Evolutionary conservation across 2,797 vertebrate species (phyloP).

Genomic region (Rhyacichthys aspro): DNA sequence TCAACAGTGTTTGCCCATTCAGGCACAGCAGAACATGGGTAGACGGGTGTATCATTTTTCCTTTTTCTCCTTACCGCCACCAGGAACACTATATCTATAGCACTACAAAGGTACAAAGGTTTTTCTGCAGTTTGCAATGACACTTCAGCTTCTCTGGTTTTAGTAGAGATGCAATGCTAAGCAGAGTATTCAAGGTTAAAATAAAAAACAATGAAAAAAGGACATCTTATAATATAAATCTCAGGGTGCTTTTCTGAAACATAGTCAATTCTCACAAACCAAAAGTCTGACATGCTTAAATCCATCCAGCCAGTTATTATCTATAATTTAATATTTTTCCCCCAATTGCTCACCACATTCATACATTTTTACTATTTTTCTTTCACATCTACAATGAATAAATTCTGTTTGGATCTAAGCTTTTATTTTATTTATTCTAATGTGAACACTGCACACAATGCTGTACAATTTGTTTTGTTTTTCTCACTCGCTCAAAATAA

Average conservation of each 20-base stretch:
- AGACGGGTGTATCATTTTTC: slow-evolving; percentile 15
- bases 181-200: too few species aligned
- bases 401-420: too few species aligned
- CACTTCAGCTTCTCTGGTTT: slow-evolving; percentile 32
- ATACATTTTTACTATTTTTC: slow-evolving; percentile 22
- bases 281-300: too few species aligned
- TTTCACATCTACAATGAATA: slow-evolving; percentile 12
- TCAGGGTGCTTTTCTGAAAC: too few species aligned
- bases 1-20: slow-evolving; percentile 20
- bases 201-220: too few species aligned
- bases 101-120: slow-evolving; percentile 35
- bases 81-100: slow-evolving; percentile 19
- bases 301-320: too few species aligned
- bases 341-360: slow-evolving; percentile 14
- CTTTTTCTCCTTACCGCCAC: slow-evolving; percentile 5
- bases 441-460: too few species aligned
- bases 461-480: too few species aligned
- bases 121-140: slow-evolving; percentile 39
- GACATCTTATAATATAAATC: too few species aligned
- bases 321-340: slow-evolving; percentile 15
- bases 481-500: too few species aligned
- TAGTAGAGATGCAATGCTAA: slow-evolving; percentile 14
- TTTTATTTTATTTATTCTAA: too few species aligned
- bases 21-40: slow-evolving; percentile 21
- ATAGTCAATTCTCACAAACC: too few species aligned